A percentile compares a stretch with the other conserved stretches of the same genome.
phyloP scores from a whole-genome alignment of 2,797 vertebrate genomes.

The Hydrophis major region DNA sequence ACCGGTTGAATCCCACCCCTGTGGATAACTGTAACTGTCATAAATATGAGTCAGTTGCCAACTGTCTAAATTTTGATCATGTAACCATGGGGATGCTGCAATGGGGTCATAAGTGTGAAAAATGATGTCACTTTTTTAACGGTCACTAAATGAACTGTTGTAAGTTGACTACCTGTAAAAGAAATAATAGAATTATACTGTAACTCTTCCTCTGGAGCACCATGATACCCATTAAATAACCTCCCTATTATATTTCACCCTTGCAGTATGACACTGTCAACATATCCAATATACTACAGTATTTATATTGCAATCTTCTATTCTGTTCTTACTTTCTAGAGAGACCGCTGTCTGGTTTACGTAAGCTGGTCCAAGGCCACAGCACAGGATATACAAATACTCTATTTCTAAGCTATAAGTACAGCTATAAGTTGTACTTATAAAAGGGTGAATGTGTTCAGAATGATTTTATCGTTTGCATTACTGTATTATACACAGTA shows the following conservation, averaged over 20 bases:
- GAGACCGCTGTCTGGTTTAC: not conserved
- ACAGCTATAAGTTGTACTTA: not conserved
- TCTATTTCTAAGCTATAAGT: not conserved
- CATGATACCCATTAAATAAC: not conserved
- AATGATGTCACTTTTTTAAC: not conserved
- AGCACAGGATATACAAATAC: not conserved
- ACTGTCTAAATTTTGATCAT: not conserved
- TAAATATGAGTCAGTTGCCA: too few relatives aligned
- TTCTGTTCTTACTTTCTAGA: not conserved
- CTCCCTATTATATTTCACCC: not conserved
- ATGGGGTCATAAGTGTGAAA: not conserved
- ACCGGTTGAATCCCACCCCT: not conserved
- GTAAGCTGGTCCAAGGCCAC: not conserved
- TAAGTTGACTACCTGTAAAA: not conserved
- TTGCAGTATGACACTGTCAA: not conserved
- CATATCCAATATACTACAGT: not conserved
- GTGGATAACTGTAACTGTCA: too few relatives aligned
- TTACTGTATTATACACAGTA: not conserved
- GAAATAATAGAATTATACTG: not conserved
- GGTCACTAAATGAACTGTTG: not conserved
- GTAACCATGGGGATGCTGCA: not conserved
- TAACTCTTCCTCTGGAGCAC: not conserved
- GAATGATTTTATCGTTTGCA: not conserved
- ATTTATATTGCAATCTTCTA: not conserved
- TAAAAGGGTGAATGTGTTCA: not conserved